Evolutionary conservation across 2,113 vertebrate species (phyloP).

Genomic region (Clarias macrocephalus): DNA sequence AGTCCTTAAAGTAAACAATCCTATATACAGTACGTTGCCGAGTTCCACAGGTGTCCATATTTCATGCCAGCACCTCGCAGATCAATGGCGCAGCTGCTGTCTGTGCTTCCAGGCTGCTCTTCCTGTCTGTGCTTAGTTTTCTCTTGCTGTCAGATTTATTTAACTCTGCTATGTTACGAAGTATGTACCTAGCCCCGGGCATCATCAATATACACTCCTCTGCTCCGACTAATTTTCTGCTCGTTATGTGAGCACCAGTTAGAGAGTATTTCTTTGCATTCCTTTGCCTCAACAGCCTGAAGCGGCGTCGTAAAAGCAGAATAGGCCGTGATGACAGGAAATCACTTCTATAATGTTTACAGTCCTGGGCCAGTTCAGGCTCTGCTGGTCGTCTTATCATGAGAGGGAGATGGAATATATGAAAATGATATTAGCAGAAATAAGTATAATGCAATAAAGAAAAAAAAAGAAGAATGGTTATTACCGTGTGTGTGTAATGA

Average conservation of each 20-base stretch:
- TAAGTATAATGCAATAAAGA: not conserved
- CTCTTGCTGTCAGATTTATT: slow-evolving; percentile 34
- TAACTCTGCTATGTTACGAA: slow-evolving; percentile 27
- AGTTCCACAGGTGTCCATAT: slow-evolving; percentile 9
- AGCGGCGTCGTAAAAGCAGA: slow-evolving; percentile 21
- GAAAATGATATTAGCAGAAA: not conserved
- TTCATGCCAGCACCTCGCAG: slow-evolving; percentile 6
- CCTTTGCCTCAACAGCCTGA: slow-evolving; percentile 25
- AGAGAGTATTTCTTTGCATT: slow-evolving; percentile 19
- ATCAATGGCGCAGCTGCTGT: slow-evolving; percentile 17
- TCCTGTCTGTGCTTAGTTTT: slow-evolving; percentile 3
- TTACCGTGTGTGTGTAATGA: slow-evolving; percentile 51
- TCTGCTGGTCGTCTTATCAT: not conserved
- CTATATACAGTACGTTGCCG: not conserved
- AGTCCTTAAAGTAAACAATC: not conserved
- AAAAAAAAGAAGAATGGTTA: not conserved
- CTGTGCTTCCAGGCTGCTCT: slow-evolving; percentile 9
- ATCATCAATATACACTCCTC: slow-evolving; percentile 31
- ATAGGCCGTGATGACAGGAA: slow-evolving; percentile 3
- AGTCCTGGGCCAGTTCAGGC: not conserved
- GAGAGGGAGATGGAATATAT: not conserved
- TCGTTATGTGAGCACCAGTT: slow-evolving; percentile 36
- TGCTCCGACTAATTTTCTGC: slow-evolving; percentile 27
- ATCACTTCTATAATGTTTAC: not conserved
- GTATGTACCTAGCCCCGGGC: slow-evolving; percentile 43